Percentiles rank a stretch among this genome's conserved stretches.
Evolutionary conservation across 2,888 invertebrate species (phyloP).

Genomic region (Caenorhabditis sp.): DNA sequence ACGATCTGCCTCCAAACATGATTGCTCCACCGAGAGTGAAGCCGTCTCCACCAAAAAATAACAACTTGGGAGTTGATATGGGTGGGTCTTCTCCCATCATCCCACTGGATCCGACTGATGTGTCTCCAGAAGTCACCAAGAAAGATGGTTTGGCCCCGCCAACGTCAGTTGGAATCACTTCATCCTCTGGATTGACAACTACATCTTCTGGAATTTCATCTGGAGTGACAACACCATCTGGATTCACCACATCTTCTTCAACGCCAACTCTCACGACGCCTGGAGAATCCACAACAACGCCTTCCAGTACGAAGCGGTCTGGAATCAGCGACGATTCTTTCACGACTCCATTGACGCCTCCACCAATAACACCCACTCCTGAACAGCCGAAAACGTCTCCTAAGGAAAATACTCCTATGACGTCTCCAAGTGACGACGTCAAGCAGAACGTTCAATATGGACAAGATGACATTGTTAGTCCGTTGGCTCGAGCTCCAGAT

Average conservation of each 20-base stretch:
- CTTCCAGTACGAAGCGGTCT: neutral
- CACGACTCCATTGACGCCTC: conserved; percentile 4
- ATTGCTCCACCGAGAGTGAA: neutral
- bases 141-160: conserved; percentile 17
- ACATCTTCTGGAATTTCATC: conserved; percentile 6
- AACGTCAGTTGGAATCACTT: conserved; percentile 4
- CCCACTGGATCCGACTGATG: conserved; percentile 13
- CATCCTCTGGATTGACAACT: neutral
- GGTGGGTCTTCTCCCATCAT: conserved; percentile 8
- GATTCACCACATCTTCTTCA: neutral
- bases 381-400: neutral
- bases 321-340: neutral
- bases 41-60: conserved; percentile 7
- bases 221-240: neutral
- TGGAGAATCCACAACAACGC: neutral
- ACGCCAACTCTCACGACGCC: neutral
- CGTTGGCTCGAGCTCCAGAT: neutral
- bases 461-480: conserved; percentile 46
- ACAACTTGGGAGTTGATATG: neutral
- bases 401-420: too few relatives aligned
- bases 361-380: too few relatives aligned
- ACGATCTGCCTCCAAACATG: neutral
- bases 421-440: conserved; percentile 14
- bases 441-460: conserved; percentile 37
- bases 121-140: too few relatives aligned